These are phyloP conservation scores for Neopipo cinnamomea DNA, from an alignment of 2,113 vertebrate genomes.

Conservation along the genomic window DNA sequence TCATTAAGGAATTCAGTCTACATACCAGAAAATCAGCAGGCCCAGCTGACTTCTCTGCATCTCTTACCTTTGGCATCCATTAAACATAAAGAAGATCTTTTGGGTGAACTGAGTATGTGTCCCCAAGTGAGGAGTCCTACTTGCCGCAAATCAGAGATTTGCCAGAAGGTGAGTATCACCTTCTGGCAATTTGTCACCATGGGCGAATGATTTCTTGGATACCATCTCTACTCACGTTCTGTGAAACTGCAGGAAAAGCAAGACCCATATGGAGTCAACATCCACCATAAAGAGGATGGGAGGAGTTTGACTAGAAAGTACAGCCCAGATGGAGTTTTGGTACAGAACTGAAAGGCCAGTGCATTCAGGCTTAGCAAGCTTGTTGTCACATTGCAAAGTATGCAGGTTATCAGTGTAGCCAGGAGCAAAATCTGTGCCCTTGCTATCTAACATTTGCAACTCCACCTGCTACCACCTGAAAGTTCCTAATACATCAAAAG, in stretches of 20 bases:
- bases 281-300: neutral
- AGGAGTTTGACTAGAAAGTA: neutral
- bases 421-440: conserved; percentile 28
- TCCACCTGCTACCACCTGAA: neutral
- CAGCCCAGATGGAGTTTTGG: conserved; percentile 23
- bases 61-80: neutral
- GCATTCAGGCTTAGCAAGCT: neutral
- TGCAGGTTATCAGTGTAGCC: neutral
- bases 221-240: neutral
- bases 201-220: neutral
- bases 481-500: neutral
- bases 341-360: neutral
- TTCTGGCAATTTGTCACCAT: neutral
- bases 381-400: neutral
- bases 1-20: neutral
- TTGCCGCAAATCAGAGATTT: neutral
- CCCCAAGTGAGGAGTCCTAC: neutral
- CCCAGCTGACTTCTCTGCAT: neutral
- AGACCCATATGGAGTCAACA: neutral
- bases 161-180: neutral
- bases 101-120: neutral
- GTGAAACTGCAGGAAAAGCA: neutral
- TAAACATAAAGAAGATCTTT: neutral
- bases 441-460: neutral
- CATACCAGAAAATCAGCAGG: neutral